Evolutionary conservation across 2,113 vertebrate species (phyloP), one percentile per base, ranked within the genome.

Genomic region (Sula dactylatra): DNA sequence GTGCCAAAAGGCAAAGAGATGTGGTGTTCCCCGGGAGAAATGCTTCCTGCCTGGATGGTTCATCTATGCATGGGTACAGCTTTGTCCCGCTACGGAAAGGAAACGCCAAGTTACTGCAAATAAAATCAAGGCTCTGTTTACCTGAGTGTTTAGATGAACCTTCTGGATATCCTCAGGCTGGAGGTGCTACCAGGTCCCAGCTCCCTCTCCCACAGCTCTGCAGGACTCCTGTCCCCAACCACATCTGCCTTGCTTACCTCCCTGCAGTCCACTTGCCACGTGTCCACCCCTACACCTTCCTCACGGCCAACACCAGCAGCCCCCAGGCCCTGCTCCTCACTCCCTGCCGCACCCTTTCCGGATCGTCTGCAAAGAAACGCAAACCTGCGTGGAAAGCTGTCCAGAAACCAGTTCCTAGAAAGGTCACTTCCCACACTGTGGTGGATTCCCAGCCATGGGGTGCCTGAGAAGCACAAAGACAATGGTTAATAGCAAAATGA

Each of bases 401-500:
- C 1, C 2, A 69, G 47, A 61, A 45, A 26, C 10, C 44, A 22
- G 18, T 47, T 54, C 40, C 54, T 34, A 65, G 74, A 76, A 72
- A 82, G 50, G 15, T 38, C 56, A 31, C 56, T 55, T 67, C 44
- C 65, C 44, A 31, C 6, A 10, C 0, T 5, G 27, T 0, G 1
- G 20, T 62, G 52, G 20, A 52, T 86, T 94, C 45, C 36, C 49
- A 49, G 49, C 73, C 61, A 66, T 0, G 1, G 22, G 19, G 6
- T 4, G 0, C 64, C 29, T 4, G 13, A 78, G 27, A 58, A 92
- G 38, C 54, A 81, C 0, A 0, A 58, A 74, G 50, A 27, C 47
- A 78, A 44, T 0, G 1, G 15, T 50, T 74, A 82, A 52, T 3
- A 56, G 59, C 29, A 71, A 92, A 88, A 83, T 6, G 32, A 73